Conservation (phyloP, 1,140 invertebrate species). For the Muscidifurax raptorellus region DNA sequence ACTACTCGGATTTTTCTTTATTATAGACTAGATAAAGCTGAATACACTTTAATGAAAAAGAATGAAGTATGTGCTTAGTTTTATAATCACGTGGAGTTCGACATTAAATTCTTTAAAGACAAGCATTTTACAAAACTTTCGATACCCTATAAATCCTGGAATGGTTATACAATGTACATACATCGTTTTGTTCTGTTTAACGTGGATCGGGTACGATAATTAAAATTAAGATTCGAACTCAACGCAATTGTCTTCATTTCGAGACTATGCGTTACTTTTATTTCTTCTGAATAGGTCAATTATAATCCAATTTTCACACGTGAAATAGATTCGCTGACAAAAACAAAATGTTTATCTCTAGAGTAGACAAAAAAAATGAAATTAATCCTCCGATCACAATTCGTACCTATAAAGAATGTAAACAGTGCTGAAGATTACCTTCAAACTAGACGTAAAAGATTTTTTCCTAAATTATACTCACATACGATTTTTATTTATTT, state of each 20-base stretch:
- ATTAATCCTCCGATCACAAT: constrained; percentile 51
- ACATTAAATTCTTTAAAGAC: constrained; percentile 9
- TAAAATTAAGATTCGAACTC: constrained; percentile 24
- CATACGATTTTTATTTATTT: neutral
- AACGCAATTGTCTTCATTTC: constrained; percentile 51
- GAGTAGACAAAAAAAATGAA: constrained; percentile 26
- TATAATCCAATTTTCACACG: constrained; percentile 48
- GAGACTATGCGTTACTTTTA: constrained; percentile 43
- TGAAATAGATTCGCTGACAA: constrained; percentile 40
- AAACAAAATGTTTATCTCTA: constrained; percentile 28
- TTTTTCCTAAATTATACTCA: neutral
- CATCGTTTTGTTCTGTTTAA: constrained; percentile 45
- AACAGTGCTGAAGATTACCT: constrained; percentile 49
- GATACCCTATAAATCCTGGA: constrained; percentile 35
- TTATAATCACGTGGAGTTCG: constrained; percentile 31
- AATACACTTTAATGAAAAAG: constrained; percentile 65
- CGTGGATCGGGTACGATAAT: constrained; percentile 11
- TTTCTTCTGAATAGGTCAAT: constrained; percentile 36
- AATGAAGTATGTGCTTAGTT: constrained; percentile 55
- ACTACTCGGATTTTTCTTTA: constrained; percentile 55
- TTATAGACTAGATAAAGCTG: constrained; percentile 72
- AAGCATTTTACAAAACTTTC: constrained; percentile 3
- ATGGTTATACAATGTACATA: constrained; percentile 47
- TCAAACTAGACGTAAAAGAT: neutral
- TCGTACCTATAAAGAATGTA: constrained; percentile 53